Base-by-base conservation (phyloP, 2,888 invertebrate genomes). In the Bedellia somnulentella region DNA sequence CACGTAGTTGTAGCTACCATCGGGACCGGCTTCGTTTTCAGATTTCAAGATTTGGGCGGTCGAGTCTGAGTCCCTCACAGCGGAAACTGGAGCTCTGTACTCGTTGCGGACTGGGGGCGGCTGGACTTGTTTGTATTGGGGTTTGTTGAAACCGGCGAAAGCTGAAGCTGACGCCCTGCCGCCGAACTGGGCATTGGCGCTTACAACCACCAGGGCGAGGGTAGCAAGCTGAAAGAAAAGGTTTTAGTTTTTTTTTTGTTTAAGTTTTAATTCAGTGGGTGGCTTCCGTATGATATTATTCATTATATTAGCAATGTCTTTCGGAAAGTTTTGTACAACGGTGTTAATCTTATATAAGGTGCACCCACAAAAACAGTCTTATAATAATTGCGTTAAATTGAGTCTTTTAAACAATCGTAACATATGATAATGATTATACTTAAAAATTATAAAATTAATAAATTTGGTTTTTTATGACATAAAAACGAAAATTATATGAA, bases 1-100 rank as follows among this genome's bases (percentile, higher is more conserved):
- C 81, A 49, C 64, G 56, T 78, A 80, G 47, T 44, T 53, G 60
- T 71, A 81, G 42, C 60, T 62, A 39, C 81, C 80, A 38, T 80
- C 80, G 28, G 73, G 70, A 43, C 60, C 60, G 34, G 67, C 46
- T 4, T 78, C 78, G 35, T 68, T 70, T 18, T 55, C 62, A 41
- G 47, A 61, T 37, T 49, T 66, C 27, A 79, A 33, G 30, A 63
- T 59, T 15, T 46, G 45, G 34, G 73, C 63, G 15, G 41, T 37
- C 34, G 46, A 50, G 26, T 51, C 58, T 15, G 56, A 48, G 27
- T 15, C 13, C 8, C 28, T 17, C n/a, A 6, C 3, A 3, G 11
- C 12, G 3, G 15, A n/a, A 10, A 16, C 27, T n/a, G n/a, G n/a
- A n/a, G n/a, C n/a, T n/a, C n/a, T n/a, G n/a, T n/a, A n/a, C n/a